A percentile compares a stretch with the other conserved stretches of the same genome.
phyloP scores from a whole-genome alignment of 2,888 invertebrate genomes.

The Altica lythri region DNA sequence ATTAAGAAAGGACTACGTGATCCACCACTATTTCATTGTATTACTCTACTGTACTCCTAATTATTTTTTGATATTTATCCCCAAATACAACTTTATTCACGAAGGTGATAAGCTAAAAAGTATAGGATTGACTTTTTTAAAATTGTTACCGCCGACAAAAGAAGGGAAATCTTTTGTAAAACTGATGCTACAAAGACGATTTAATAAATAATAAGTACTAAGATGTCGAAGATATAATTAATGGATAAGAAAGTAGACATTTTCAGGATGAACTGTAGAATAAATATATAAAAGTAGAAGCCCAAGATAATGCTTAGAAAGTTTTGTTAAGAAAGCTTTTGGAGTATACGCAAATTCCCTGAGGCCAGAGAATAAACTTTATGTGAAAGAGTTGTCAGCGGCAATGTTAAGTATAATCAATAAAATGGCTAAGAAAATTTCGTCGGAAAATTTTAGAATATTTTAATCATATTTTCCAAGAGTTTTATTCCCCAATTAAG shows the following conservation, averaged over 20 bases:
- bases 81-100: too few relatives aligned
- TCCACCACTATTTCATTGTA: too few relatives aligned
- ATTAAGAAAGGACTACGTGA: too few relatives aligned
- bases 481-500: conserved; percentile 43
- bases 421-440: conserved; percentile 47
- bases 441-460: conserved; percentile 40
- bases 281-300: conserved; percentile 53
- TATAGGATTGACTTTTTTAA: too few relatives aligned
- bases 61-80: too few relatives aligned
- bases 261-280: conserved; percentile 47
- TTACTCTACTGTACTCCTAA: too few relatives aligned
- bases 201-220: conserved; percentile 8
- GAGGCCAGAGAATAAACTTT: conserved; percentile 52
- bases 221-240: conserved; percentile 10
- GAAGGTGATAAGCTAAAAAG: too few relatives aligned
- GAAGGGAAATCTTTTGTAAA: too few relatives aligned
- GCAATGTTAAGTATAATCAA: conserved; percentile 53
- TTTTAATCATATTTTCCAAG: conserved; percentile 48
- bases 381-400: conserved; percentile 56
- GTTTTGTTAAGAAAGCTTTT: conserved; percentile 53
- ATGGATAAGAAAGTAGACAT: conserved; percentile 20
- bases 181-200: neutral
- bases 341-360: conserved; percentile 52
- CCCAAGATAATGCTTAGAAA: conserved; percentile 52
- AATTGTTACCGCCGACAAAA: too few relatives aligned